Percentiles rank a stretch among this genome's conserved stretches.
phyloP scores from a whole-genome alignment of 1,140 invertebrate genomes.

The Pseudomyrmex flavicornis region DNA sequence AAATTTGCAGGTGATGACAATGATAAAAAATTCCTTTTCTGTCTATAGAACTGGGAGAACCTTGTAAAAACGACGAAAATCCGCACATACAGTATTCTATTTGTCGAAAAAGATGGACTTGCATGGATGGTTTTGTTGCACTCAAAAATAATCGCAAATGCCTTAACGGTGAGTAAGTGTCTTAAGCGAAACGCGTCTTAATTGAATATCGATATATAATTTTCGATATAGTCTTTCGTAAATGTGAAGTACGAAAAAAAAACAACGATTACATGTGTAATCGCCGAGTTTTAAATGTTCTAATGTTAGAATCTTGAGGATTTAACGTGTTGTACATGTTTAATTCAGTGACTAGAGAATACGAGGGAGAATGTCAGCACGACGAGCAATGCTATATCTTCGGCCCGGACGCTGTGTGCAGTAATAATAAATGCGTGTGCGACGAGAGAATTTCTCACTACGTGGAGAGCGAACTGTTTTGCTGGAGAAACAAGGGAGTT shows the following conservation, averaged over 20 bases:
- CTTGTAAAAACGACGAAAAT: slow-evolving; percentile 46
- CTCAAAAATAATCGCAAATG: slow-evolving; percentile 69
- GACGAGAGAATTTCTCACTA: slow-evolving; percentile 69
- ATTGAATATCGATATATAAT: background rate
- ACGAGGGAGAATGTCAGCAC: slow-evolving; percentile 39
- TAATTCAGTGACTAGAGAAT: slow-evolving; percentile 22
- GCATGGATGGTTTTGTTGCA: slow-evolving; percentile 52
- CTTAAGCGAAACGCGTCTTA: background rate
- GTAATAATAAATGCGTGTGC: slow-evolving; percentile 68
- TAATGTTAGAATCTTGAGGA: no score
- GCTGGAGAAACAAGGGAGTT: slow-evolving; percentile 72
- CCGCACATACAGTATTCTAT: slow-evolving; percentile 54
- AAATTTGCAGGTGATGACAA: background rate
- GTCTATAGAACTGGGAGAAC: slow-evolving; percentile 73
- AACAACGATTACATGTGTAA: no score
- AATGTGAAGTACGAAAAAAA: no score
- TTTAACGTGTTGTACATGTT: background rate
- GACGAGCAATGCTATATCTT: slow-evolving; percentile 73
- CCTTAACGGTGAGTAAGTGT: slow-evolving; percentile 65
- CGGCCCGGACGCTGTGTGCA: slow-evolving; percentile 71
- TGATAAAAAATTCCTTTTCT: slow-evolving; percentile 5
- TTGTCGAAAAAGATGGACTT: slow-evolving; percentile 72
- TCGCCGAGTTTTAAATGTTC: no score
- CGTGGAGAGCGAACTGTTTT: slow-evolving; percentile 69
- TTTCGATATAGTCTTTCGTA: no score